Evolutionary conservation across 2,888 invertebrate species (phyloP), one percentile per base, ranked within the genome.

Genomic region (Drosophila subsilvestris): DNA sequence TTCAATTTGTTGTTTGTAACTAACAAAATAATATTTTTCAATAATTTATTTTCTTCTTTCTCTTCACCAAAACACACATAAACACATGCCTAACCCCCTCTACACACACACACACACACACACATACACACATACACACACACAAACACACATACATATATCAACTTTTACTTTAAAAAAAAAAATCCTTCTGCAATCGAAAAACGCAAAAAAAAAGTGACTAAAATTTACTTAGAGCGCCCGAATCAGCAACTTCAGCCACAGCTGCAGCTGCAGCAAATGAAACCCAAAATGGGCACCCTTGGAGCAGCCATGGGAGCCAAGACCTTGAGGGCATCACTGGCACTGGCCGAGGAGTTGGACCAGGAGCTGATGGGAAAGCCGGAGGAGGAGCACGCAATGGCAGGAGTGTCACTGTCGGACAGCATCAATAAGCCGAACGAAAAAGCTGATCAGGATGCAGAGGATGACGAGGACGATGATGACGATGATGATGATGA

Each of bases 141-240:
- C 49, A 72, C 17, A 62, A 47, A 58, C 29, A 42, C 50, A 58
- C 63, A 70, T 60, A 57, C 55, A 58, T 25, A 57, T 27, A 18
- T 45, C 58, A 63, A 37, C 37, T 37, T 37, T 44, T 68, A 58
- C 60, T n/a, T n/a, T n/a, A 70, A 68, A 67, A 60, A 77, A 69
- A 67, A 78, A 65, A 78, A 74, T 66, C 71, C 70, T 74, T 27
- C 51, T 66, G 9, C 55, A 48, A 58, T 22, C 51, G n/a, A 66
- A 63, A 59, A 60, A 79, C 78, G 54, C 62, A 74, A 69, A 72
- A 80, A 73, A 73, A 77, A 74, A 83, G 83, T 83, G 86, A 86
- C 77, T 86, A 84, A 84, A 86, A 84, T 80, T 81, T 84, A 81
- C 83, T 80, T 86, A 84, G 83, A 84, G 73, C 86, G 82, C 73